These are phyloP conservation scores for Felis catus DNA, from an alignment of 2,113 vertebrate species.

Conservation along the genomic window F.catus_Fca126_mat1.0 CM031418.1:95446001-95446500, in stretches of 20 bases:
- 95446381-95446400: not conserved
- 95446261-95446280: not conserved
- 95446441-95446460: not conserved
- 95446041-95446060: not conserved
- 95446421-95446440: not conserved
- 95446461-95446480: not conserved
- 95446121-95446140: not conserved
- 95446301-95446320: not conserved
- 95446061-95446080: not conserved
- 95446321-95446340: not conserved
- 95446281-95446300: not conserved
- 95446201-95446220: not conserved
- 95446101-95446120: conserved; percentile 27
- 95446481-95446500: not conserved
- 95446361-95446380: not conserved
- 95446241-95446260: not conserved
- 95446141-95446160: not conserved
- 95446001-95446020: not conserved
- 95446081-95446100: not conserved
- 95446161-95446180: not conserved
- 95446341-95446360: not conserved
- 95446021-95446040: not conserved
- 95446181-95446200: not conserved
- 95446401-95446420: not conserved
- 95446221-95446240: not conserved